A percentile compares a stretch with the other conserved stretches of the same genome.
Conservation (phyloP, 2,888 invertebrate species). For the Clitarchus hookeri region DNA sequence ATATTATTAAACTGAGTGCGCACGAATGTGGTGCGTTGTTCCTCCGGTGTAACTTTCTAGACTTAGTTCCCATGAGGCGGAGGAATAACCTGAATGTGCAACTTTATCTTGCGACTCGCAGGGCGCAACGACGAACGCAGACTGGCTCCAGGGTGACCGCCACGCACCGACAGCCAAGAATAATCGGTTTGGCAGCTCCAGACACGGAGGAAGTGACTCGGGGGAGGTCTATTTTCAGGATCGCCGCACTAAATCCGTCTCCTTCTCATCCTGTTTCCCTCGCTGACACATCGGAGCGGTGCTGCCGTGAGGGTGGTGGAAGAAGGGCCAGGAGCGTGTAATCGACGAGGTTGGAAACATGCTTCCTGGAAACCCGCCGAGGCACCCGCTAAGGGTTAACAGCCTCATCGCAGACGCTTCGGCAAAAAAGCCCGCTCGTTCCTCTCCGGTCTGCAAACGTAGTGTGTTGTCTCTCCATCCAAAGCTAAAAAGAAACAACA, state of each 20-base stretch:
- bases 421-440: not conserved
- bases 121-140: not conserved
- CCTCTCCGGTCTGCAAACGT: too few species aligned
- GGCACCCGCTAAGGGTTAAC: not conserved
- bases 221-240: not conserved
- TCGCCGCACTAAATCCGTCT: conserved; percentile 9
- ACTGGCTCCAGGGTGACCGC: not conserved
- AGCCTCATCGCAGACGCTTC: not conserved
- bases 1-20: too few species aligned
- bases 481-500: too few species aligned
- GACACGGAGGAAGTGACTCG: not conserved
- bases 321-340: not conserved
- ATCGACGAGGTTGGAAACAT: not conserved
- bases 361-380: not conserved
- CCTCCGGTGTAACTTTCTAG: too few species aligned
- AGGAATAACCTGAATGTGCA: too few species aligned
- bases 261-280: not conserved
- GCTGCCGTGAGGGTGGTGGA: not conserved
- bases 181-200: conserved; percentile 9
- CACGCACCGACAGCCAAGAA: not conserved
- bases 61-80: too few species aligned
- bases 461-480: too few species aligned
- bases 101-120: too few species aligned
- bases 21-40: too few species aligned
- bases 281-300: not conserved